Base-by-base conservation (phyloP, 2,888 invertebrate species). In the Leptodirus hochenwartii region DNA sequence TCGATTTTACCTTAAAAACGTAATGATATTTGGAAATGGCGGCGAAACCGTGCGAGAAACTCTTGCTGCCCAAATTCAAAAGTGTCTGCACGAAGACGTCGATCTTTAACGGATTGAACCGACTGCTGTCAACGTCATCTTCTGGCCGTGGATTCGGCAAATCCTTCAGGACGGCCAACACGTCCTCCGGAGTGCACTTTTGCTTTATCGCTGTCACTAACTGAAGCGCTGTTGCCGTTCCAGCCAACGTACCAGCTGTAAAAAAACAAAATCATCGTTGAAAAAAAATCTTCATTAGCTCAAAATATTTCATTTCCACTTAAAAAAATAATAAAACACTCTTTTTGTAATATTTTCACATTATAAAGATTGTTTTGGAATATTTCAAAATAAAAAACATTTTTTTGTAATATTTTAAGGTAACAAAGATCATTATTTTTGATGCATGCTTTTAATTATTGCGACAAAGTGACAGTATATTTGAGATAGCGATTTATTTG, bases 21-120 rank as follows among this genome's bases (percentile, higher is more conserved):
- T 79, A 73, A 55, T 84, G 82, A 47, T 84, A 96, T 64, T 95
- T 96, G 23, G 91, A 88, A 39, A 98, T 82, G n/a, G 93, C 96
- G 4, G 96, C 91, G 56, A 96, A 95, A 43, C 91, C 88, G 51
- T 98, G 98, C 34, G 93, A 93, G 53, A 96, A 91, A 43, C 95
- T 93, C 58, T 96, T 98, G 29, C 84, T 82, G 17, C 93, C 96
- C 33, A 95, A 62, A 52, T 88, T 82, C 4, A 98, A 64, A 29
- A 98, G 54, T 0, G 90, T 90, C 49, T 93, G 90, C n/a, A 90
- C 85, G 50, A 95, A 95, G 1, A 96, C 87, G 49, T 95, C 93
- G 29, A 98, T 91, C 59, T 91, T 90, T 29, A 91, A 57, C 0
- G 90, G 85, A 61, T 91, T 90, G 54, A 82, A 85, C 3, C 76